These are phyloP conservation scores for Gnatocerus cornutus DNA, from an alignment of 2,888 invertebrate species.

Conservation along the genomic window DNA sequence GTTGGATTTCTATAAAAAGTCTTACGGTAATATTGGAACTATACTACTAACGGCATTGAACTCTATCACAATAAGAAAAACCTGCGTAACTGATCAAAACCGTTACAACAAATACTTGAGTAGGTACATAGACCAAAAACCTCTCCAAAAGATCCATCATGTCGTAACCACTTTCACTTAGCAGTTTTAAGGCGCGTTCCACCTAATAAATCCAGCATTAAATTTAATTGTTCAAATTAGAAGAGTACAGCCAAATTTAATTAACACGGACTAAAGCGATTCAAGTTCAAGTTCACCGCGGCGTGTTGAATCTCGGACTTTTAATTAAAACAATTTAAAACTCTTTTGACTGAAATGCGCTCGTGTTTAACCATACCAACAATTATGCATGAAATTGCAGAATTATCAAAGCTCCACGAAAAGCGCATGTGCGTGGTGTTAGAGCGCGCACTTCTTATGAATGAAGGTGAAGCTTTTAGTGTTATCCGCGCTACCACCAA, in stretches of 20 bases:
- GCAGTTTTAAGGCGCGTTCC: too few relatives aligned
- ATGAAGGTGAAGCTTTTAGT: constrained; percentile 31
- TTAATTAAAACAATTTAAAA: too few relatives aligned
- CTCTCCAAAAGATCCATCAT: background rate
- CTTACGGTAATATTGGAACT: background rate
- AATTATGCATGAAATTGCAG: constrained; percentile 5
- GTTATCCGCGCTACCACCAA: constrained; percentile 21
- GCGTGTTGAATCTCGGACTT: background rate
- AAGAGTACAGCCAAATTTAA: background rate
- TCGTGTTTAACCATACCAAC: background rate
- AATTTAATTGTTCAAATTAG: background rate
- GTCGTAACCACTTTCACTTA: too few relatives aligned
- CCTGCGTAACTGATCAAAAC: background rate
- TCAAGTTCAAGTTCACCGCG: background rate
- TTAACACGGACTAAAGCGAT: background rate
- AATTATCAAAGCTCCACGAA: constrained; percentile 13
- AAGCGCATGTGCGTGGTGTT: constrained; percentile 25
- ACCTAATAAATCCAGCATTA: background rate
- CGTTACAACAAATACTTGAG: too few relatives aligned
- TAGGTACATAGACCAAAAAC: too few relatives aligned
- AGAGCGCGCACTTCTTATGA: constrained; percentile 28
- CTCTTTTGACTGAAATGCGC: background rate
- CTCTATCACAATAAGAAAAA: background rate
- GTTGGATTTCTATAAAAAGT: background rate
- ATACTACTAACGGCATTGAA: background rate